Conservation (phyloP, 2,113 vertebrate species). For the Potamarius usumacintae region DNA sequence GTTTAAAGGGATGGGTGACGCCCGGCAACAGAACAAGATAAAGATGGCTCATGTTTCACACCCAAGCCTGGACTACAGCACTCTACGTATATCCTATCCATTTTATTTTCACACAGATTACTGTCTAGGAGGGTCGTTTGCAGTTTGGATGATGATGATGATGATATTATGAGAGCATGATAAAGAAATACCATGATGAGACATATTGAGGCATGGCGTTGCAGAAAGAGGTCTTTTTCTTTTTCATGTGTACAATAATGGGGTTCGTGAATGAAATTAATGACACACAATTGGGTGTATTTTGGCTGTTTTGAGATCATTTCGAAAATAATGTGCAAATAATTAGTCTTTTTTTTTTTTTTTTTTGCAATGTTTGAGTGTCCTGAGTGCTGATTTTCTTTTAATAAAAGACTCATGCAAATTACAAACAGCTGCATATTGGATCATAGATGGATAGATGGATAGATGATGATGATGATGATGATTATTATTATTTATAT, state of each 20-base stretch:
- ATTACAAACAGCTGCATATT: background rate
- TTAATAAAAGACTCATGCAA: background rate
- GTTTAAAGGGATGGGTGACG: slow-evolving; percentile 46
- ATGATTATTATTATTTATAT: background rate
- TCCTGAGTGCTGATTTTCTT: background rate
- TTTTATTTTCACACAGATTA: background rate
- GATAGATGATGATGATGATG: no score
- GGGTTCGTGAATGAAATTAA: background rate
- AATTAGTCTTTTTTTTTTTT: background rate
- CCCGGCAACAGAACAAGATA: slow-evolving; percentile 14
- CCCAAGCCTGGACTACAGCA: background rate
- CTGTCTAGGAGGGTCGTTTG: background rate
- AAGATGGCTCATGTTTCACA: background rate
- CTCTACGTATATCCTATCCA: background rate
- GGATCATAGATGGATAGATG: background rate
- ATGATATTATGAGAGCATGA: no score
- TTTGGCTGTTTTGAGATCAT: background rate
- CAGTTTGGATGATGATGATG: background rate
- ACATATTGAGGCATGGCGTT: background rate
- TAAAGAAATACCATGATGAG: background rate
- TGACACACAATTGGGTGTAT: background rate
- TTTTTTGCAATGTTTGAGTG: background rate
- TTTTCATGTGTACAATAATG: background rate
- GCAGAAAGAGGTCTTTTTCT: background rate
- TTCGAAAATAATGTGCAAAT: background rate